Percentiles rank a stretch among this genome's conserved stretches.
These are phyloP conservation scores for Rugalucina vietnamica DNA, from an alignment of 2,888 invertebrate genomes.

Conservation along the genomic window DNA sequence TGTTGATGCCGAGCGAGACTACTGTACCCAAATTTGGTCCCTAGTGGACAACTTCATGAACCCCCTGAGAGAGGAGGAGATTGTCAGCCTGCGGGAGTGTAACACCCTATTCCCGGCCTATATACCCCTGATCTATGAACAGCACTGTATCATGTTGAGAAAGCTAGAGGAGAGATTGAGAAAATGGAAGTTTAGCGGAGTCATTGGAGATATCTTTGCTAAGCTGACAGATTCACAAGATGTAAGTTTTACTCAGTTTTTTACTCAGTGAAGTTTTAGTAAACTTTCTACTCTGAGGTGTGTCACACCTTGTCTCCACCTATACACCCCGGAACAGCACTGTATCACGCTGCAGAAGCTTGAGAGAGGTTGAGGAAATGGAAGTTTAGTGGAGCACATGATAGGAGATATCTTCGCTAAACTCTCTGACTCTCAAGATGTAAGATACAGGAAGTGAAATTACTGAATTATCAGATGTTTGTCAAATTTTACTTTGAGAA, in stretches of 20 bases:
- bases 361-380: slow-evolving; percentile 83
- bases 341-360: slow-evolving; percentile 83
- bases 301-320: slow-evolving; percentile 83
- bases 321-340: slow-evolving; percentile 84
- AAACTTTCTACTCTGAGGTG: slow-evolving; percentile 66
- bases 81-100: slow-evolving; percentile 69
- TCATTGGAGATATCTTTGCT: slow-evolving; percentile 84
- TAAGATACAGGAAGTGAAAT: no score
- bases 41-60: slow-evolving; percentile 83
- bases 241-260: slow-evolving; percentile 67
- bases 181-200: slow-evolving; percentile 82
- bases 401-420: slow-evolving; percentile 84
- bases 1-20: slow-evolving; percentile 84
- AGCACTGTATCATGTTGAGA: slow-evolving; percentile 83
- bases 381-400: slow-evolving; percentile 81
- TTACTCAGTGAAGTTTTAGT: no score
- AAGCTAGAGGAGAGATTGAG: slow-evolving; percentile 83
- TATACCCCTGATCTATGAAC: slow-evolving; percentile 83
- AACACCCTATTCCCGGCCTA: slow-evolving; percentile 84
- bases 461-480: no score
- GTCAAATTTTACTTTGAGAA: no score
- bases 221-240: slow-evolving; percentile 78
- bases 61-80: slow-evolving; percentile 79
- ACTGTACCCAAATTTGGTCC: slow-evolving; percentile 84
- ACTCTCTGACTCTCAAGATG: slow-evolving; percentile 78